Percentiles rank a stretch among this genome's conserved stretches.
Conservation (phyloP, 1,140 invertebrate species). For the Macrobrachium nipponense region DNA sequence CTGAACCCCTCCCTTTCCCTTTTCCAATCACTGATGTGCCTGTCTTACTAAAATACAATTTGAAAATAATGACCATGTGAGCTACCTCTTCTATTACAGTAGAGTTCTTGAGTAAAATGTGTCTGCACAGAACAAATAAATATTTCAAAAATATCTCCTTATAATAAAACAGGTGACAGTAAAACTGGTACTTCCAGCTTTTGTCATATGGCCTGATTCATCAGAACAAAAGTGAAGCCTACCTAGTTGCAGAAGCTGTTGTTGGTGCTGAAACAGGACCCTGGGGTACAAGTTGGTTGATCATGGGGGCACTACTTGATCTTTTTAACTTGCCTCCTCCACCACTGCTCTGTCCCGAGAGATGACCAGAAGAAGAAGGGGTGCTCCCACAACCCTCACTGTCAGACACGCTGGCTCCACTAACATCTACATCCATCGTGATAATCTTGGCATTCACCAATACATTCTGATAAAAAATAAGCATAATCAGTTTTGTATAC, state of each 20-base stretch:
- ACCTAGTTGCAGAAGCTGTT: constrained; percentile 68
- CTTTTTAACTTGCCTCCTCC: constrained; percentile 75
- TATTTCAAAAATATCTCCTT: too few relatives aligned
- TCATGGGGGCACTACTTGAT: constrained; percentile 86
- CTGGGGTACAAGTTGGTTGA: constrained; percentile 75
- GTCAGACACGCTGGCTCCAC: constrained; percentile 47
- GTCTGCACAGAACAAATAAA: too few relatives aligned
- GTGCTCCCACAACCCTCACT: constrained; percentile 46
- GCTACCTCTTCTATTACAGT: too few relatives aligned
- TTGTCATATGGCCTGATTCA: neutral
- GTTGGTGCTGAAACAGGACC: constrained; percentile 70
- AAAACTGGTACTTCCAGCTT: neutral
- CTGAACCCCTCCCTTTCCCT: too few relatives aligned
- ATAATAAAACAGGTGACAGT: too few relatives aligned
- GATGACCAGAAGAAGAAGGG: constrained; percentile 23
- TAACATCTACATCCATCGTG: constrained; percentile 50
- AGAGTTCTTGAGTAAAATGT: too few relatives aligned
- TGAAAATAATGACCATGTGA: too few relatives aligned
- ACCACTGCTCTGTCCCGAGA: constrained; percentile 38
- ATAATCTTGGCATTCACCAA: constrained; percentile 25
- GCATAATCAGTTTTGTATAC: neutral
- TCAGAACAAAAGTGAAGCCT: constrained; percentile 66
- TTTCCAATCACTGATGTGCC: too few relatives aligned
- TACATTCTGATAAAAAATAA: constrained; percentile 27
- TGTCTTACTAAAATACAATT: too few relatives aligned